Conservation (phyloP, 1,140 invertebrate species). For the Listronotus bonariensis region DNA sequence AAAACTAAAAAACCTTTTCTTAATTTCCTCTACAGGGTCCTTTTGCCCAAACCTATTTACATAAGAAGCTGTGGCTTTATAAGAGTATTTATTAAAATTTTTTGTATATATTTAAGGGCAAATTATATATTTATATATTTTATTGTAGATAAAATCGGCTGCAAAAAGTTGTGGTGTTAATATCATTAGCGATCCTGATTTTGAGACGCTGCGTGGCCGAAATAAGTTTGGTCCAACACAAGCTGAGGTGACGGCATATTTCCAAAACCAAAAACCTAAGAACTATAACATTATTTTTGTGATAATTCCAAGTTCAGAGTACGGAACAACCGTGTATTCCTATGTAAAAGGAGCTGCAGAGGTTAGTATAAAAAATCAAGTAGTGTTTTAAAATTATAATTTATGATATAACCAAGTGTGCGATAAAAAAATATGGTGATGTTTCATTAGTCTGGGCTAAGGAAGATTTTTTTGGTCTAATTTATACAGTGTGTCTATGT, state of each 20-base stretch:
- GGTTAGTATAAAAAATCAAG: slow-evolving; percentile 48
- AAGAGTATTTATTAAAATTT: too few relatives aligned
- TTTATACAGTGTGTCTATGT: neutral
- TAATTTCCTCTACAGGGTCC: too few relatives aligned
- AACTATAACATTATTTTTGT: slow-evolving; percentile 59
- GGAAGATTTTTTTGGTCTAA: neutral
- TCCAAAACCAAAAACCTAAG: slow-evolving; percentile 34
- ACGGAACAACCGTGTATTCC: slow-evolving; percentile 41
- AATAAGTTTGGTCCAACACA: neutral
- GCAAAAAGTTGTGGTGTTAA: neutral
- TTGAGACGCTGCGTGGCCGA: neutral
- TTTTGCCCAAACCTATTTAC: too few relatives aligned
- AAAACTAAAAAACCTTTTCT: too few relatives aligned
- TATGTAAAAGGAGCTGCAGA: slow-evolving; percentile 79
- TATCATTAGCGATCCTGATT: neutral
- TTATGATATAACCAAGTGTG: too few relatives aligned
- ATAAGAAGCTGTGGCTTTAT: too few relatives aligned
- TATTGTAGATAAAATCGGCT: neutral
- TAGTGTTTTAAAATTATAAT: neutral
- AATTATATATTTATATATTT: too few relatives aligned
- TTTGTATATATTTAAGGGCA: too few relatives aligned
- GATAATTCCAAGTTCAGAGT: slow-evolving; percentile 53
- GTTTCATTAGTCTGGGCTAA: too few relatives aligned
- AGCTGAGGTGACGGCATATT: neutral
- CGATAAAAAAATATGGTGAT: too few relatives aligned